Conservation (phyloP, 2,113 vertebrate species). For the Brachyhypopomus occidentalis region DNA sequence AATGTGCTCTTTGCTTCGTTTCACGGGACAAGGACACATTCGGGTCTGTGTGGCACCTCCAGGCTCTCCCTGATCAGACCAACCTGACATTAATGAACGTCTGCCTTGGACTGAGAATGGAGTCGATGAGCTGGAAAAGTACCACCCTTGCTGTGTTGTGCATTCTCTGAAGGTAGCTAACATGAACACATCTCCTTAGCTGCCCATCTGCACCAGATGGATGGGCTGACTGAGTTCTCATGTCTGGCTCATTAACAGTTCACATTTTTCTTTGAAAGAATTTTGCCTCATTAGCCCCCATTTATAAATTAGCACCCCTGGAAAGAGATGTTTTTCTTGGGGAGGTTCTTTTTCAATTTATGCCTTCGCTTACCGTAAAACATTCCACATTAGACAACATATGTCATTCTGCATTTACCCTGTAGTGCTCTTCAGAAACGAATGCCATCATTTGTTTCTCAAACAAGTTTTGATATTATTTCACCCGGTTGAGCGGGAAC, state of each 20-base stretch:
- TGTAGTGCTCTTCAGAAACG: too few relatives aligned
- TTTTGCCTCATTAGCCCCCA: neutral
- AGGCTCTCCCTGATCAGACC: neutral
- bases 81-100: neutral
- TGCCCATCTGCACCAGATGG: constrained; percentile 35
- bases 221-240: constrained; percentile 25
- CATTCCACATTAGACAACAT: neutral
- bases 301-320: neutral
- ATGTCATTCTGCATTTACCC: neutral
- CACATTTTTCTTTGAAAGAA: neutral
- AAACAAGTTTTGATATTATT: too few relatives aligned
- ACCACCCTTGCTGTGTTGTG: constrained; percentile 1
- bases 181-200: constrained; percentile 37
- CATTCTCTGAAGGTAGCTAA: neutral
- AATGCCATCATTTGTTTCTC: too few relatives aligned
- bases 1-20: neutral
- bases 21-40: neutral
- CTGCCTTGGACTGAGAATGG: neutral
- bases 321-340: neutral
- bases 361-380: neutral
- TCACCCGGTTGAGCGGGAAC: constrained; percentile 28
- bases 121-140: constrained; percentile 12
- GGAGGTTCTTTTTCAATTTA: neutral
- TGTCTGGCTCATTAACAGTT: neutral
- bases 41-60: neutral